phyloP scores from a whole-genome alignment of 2,797 vertebrate species.

The Gymnothorax reevesii region DNA sequence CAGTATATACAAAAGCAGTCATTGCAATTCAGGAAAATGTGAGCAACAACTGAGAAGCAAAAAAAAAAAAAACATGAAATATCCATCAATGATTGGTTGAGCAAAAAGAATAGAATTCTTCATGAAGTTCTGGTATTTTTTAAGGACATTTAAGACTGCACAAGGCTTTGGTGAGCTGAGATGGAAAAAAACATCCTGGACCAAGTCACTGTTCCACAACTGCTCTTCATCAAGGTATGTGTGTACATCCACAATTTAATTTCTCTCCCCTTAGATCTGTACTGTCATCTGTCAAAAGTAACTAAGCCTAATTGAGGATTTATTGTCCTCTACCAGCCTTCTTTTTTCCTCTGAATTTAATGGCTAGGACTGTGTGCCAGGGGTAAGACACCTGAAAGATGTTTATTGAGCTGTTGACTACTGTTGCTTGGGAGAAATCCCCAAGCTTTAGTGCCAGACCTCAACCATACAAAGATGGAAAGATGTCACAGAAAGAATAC shows the following conservation, averaged over 20 bases:
- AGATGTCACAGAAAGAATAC: conserved; percentile 25
- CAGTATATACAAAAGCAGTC: neutral
- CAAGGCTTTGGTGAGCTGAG: neutral
- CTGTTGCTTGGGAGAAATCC: conserved; percentile 32
- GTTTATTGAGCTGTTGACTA: conserved; percentile 57
- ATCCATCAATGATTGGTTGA: neutral
- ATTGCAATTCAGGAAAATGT: neutral
- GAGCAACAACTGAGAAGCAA: too few species aligned
- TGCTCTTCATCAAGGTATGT: neutral
- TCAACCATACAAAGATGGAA: conserved; percentile 21
- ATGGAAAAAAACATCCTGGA: neutral
- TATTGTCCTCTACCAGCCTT: conserved; percentile 58
- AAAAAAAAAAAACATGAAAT: neutral
- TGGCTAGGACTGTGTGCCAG: conserved; percentile 64
- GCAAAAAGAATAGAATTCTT: neutral
- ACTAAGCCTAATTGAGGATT: conserved; percentile 64
- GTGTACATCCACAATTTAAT: neutral
- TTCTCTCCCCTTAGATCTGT: conserved; percentile 10
- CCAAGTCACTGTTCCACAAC: neutral
- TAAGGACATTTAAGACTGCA: neutral
- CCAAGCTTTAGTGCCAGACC: conserved; percentile 16
- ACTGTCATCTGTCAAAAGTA: conserved; percentile 64
- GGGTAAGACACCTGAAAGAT: conserved; percentile 52
- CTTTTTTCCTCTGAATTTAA: conserved; percentile 67
- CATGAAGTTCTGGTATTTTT: neutral